A percentile compares a stretch with the other conserved stretches of the same genome.
Conservation (phyloP, 2,888 invertebrate species). For the Gryllus longicercus region DNA sequence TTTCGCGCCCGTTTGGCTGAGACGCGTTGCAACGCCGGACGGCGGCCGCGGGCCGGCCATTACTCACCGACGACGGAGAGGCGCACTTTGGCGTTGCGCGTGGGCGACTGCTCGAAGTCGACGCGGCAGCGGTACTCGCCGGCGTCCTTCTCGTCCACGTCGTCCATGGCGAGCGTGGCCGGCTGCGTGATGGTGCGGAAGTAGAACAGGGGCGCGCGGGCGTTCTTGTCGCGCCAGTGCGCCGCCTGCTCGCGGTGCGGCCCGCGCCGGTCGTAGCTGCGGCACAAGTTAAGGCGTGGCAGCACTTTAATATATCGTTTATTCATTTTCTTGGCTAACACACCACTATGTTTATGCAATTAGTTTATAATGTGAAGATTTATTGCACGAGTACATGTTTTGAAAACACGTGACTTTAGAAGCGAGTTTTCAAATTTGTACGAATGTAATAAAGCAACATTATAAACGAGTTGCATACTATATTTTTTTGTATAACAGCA, state of each 20-base stretch:
- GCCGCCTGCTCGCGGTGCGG: constrained; percentile 34
- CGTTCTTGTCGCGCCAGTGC: constrained; percentile 35
- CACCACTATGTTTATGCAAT: too few relatives aligned
- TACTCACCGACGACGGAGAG: constrained; percentile 36
- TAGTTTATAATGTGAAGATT: too few relatives aligned
- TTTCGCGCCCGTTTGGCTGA: too few relatives aligned
- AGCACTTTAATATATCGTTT: too few relatives aligned
- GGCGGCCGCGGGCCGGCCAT: not conserved
- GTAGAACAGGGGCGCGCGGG: constrained; percentile 34
- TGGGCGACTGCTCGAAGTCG: constrained; percentile 35
- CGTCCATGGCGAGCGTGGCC: constrained; percentile 34
- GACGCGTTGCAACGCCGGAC: not conserved
- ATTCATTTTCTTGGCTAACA: too few relatives aligned
- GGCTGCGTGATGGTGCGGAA: constrained; percentile 36
- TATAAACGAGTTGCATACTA: too few relatives aligned
- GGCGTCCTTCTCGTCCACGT: constrained; percentile 34
- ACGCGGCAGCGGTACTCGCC: constrained; percentile 36
- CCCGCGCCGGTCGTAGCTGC: constrained; percentile 35
- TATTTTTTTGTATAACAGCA: too few relatives aligned
- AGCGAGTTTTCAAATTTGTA: too few relatives aligned
- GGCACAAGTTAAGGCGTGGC: not conserved
- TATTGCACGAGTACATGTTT: too few relatives aligned
- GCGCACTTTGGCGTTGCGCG: constrained; percentile 35
- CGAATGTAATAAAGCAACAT: too few relatives aligned
- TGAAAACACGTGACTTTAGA: too few relatives aligned